Percentiles rank a stretch among this genome's conserved stretches.
phyloP scores from a whole-genome alignment of 2,797 vertebrate genomes.

The Eurystomus glaucurus region DNA sequence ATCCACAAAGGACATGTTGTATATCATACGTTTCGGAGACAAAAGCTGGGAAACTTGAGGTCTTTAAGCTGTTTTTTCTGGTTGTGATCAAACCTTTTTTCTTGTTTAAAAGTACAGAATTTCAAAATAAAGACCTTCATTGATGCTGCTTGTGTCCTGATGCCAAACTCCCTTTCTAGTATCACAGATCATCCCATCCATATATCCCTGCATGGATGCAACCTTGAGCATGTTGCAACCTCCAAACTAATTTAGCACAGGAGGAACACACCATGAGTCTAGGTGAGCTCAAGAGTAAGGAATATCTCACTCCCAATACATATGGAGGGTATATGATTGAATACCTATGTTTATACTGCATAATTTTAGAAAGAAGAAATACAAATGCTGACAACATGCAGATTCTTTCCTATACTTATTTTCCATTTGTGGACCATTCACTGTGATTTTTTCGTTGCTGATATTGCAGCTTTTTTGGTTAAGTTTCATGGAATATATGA shows the following conservation, averaged over 20 bases:
- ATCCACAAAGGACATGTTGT: neutral
- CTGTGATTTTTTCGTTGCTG: neutral
- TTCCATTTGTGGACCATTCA: neutral
- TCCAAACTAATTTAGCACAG: neutral
- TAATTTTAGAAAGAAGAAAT: neutral
- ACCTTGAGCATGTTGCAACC: neutral
- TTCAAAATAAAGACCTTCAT: neutral
- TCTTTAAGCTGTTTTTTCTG: neutral
- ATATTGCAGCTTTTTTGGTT: neutral
- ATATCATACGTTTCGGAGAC: neutral
- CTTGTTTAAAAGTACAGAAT: neutral
- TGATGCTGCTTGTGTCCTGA: neutral
- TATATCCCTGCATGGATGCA: neutral
- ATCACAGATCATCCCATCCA: neutral
- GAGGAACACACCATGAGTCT: neutral
- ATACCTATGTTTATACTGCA: neutral
- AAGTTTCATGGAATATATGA: neutral
- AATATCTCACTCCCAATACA: neutral
- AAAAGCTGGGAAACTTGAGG: neutral
- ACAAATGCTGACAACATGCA: neutral
- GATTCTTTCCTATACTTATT: neutral
- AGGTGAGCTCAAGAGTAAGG: neutral
- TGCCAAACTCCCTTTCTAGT: neutral
- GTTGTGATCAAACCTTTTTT: neutral
- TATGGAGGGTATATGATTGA: neutral